Conservation (phyloP, 2,888 invertebrate species). For the Nomada flava region DNA sequence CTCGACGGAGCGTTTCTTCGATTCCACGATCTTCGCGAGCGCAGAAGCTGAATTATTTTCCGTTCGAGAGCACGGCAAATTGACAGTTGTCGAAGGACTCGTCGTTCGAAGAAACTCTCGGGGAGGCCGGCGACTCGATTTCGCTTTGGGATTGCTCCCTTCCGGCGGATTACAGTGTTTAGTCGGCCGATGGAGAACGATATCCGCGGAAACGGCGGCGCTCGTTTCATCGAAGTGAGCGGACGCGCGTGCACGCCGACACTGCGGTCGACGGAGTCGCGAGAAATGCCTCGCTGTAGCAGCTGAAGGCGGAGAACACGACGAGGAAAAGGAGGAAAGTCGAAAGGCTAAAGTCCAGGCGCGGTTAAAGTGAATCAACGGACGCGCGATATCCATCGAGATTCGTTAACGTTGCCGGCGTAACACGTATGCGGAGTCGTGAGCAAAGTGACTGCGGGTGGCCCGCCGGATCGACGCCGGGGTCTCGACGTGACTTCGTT, state of each 20-base stretch:
- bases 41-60: neutral
- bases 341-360: no score
- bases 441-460: constrained; percentile 35
- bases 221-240: no score
- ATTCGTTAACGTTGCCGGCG: constrained; percentile 12
- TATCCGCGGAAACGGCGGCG: no score
- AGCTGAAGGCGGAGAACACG: no score
- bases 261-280: no score
- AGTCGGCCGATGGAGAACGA: neutral
- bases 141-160: neutral
- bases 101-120: neutral
- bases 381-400: neutral
- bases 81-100: constrained; percentile 2
- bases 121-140: neutral
- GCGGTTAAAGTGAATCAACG: no score
- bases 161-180: constrained; percentile 47
- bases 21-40: neutral
- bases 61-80: constrained; percentile 3
- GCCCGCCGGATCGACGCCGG: constrained; percentile 52
- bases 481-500: constrained; percentile 55
- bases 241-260: no score
- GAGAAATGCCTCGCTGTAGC: no score
- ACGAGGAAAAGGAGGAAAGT: no score
- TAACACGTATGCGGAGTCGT: neutral
- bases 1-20: neutral